Evolutionary conservation across 53 echinoderm and acorn worm genomes (phyloP), one percentile per base, ranked within the genome.

Genomic region (Holothuria scabra): DNA sequence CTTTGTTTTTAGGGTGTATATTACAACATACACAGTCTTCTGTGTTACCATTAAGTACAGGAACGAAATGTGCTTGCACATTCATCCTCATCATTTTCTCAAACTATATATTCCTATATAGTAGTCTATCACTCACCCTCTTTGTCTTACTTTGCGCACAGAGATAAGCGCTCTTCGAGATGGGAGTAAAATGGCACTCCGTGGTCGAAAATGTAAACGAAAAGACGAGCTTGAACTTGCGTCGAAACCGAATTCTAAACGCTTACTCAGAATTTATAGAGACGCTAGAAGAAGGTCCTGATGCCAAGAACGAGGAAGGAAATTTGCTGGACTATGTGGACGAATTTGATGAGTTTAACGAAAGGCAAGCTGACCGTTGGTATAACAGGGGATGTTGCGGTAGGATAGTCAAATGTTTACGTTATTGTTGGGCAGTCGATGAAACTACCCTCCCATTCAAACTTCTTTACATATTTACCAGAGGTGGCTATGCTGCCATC

Each of bases 401-500:
- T 8, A 37, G 34, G n/a, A 41, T 81, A 0, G 21, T 20, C 82
- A 4, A 9, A 12, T 34, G 37, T 63, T 13, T 63, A n/a, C 64
- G 82, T 61, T 61, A 46, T 37, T 63, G 16, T 25, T 81, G 63
- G 21, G 25, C 44, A 5, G 65, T 89, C 18, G 84, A 94, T 41
- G 91, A 89, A 71, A 37, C n/a, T 31, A 68, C 86, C 13, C 72
- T 91, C 13, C 94, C 91, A 5, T 94, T 67, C 55, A 94, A 94
- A 56, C 83, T 94, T 12, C 84, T 94, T 14, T 94, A 94, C 38
- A 78, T 94, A 49, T 89, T 94, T 25, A 85, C 84, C 6, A 84
- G 91, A 0, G 94, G 94, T 2, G 94, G 91, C 16, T 72, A 86
- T 10, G 91, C 94, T 20, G 89, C 91, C 31, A 83, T 94, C 72